Conservation (phyloP, 2,888 invertebrate genomes). For the Luperina testacea region DNA sequence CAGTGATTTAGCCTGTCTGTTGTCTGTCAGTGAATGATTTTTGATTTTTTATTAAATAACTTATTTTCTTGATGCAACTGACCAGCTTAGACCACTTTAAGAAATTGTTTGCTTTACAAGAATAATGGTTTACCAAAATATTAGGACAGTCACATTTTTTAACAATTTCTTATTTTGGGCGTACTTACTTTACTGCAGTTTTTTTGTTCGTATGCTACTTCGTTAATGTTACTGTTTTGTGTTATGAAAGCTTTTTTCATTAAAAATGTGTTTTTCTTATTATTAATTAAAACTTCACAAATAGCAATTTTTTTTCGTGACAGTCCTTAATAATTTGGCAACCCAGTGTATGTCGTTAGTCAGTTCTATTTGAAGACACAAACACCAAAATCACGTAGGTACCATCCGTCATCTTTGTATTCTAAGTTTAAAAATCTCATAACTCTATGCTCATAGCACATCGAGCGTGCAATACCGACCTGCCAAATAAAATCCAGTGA, state of each 20-base stretch:
- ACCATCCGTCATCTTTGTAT: constrained; percentile 17
- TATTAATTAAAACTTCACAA: too few species aligned
- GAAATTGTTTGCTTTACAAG: not conserved
- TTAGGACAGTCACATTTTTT: not conserved
- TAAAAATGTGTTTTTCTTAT: not conserved
- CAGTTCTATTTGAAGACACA: not conserved
- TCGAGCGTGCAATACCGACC: constrained; percentile 26
- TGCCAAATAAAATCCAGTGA: constrained; percentile 57
- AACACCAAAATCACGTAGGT: not conserved
- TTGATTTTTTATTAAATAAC: too few species aligned
- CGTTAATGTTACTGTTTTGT: not conserved
- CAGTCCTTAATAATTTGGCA: not conserved
- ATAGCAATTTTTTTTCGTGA: not conserved
- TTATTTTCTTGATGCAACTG: not conserved
- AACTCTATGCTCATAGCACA: constrained; percentile 18
- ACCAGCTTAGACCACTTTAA: not conserved
- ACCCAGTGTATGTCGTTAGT: not conserved
- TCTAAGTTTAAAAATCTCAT: constrained; percentile 36
- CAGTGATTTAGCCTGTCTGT: too few species aligned
- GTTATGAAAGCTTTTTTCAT: too few species aligned
- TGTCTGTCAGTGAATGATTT: too few species aligned
- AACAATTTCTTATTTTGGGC: not conserved
- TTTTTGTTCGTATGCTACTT: not conserved
- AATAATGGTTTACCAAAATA: not conserved
- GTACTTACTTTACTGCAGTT: not conserved